These are phyloP conservation scores for Hystrix cristata DNA, from an alignment of 2,113 vertebrate genomes.

Conservation along the genomic window DNA sequence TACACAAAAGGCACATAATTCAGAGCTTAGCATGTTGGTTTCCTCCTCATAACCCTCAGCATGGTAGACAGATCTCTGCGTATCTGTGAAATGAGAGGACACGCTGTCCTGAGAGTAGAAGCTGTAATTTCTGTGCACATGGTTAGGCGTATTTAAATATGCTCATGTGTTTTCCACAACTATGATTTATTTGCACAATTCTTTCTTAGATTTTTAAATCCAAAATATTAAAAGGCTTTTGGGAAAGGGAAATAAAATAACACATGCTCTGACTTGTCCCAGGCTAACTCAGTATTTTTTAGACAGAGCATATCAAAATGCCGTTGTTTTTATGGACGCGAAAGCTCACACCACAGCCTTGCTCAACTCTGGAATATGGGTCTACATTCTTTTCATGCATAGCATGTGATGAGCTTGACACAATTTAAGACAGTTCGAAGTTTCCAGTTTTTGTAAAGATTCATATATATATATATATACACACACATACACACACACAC, in stretches of 20 bases:
- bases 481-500: too few relatives aligned
- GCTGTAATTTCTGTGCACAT: conserved; percentile 53
- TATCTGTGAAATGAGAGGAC: conserved; percentile 43
- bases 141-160: conserved; percentile 56
- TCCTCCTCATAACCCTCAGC: background rate
- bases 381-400: conserved; percentile 13
- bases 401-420: background rate
- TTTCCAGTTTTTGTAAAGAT: conserved; percentile 22
- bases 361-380: background rate
- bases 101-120: conserved; percentile 35
- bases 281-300: conserved; percentile 42
- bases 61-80: background rate
- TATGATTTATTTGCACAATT: conserved; percentile 59
- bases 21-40: background rate
- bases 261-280: conserved; percentile 7
- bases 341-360: background rate
- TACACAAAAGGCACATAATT: conserved; percentile 12
- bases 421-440: background rate
- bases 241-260: conserved; percentile 55
- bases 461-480: background rate
- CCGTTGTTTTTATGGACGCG: background rate
- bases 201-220: conserved; percentile 38
- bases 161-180: conserved; percentile 64
- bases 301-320: conserved; percentile 19
- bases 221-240: conserved; percentile 66